Conservation (phyloP, 2,113 vertebrate species). For the Psittacula cyanocephala region DNA sequence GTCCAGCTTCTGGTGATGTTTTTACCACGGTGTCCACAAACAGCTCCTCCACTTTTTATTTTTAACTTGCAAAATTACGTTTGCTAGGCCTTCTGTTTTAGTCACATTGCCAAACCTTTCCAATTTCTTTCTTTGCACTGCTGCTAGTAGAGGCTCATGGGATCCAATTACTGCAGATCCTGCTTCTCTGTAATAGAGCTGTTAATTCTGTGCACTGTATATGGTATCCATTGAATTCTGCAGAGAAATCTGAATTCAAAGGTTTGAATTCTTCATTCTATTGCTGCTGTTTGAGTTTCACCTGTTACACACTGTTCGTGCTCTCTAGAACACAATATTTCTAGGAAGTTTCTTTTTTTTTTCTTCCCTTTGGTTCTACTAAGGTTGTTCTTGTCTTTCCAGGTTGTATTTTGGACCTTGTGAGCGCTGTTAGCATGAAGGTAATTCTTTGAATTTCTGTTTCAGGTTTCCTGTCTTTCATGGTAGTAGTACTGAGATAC, state of each 20-base stretch:
- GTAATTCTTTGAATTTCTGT: constrained; percentile 41
- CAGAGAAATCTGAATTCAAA: constrained; percentile 59
- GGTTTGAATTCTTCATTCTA: constrained; percentile 51
- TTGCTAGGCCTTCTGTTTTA: neutral
- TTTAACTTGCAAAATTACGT: neutral
- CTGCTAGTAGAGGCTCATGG: constrained; percentile 49
- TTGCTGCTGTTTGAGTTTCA: constrained; percentile 47
- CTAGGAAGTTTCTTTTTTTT: neutral
- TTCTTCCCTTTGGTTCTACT: constrained; percentile 6
- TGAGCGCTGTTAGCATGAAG: constrained; percentile 26
- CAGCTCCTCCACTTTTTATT: neutral
- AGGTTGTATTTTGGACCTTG: constrained; percentile 6
- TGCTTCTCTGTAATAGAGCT: constrained; percentile 36
- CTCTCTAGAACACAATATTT: constrained; percentile 43
- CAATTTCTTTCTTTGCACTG: neutral
- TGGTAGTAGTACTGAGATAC: constrained; percentile 22
- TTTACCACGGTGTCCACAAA: neutral
- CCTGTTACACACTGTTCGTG: constrained; percentile 29
- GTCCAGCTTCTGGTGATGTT: neutral
- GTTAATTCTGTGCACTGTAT: constrained; percentile 35
- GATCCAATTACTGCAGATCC: constrained; percentile 58
- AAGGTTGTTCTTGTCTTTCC: constrained; percentile 46
- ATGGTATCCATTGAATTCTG: constrained; percentile 51
- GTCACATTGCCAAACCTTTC: neutral
- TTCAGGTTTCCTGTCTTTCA: constrained; percentile 42